These are phyloP conservation scores for Cheirogaleus major DNA, from an alignment of 2,797 vertebrate species.

Conservation along the genomic window DNA sequence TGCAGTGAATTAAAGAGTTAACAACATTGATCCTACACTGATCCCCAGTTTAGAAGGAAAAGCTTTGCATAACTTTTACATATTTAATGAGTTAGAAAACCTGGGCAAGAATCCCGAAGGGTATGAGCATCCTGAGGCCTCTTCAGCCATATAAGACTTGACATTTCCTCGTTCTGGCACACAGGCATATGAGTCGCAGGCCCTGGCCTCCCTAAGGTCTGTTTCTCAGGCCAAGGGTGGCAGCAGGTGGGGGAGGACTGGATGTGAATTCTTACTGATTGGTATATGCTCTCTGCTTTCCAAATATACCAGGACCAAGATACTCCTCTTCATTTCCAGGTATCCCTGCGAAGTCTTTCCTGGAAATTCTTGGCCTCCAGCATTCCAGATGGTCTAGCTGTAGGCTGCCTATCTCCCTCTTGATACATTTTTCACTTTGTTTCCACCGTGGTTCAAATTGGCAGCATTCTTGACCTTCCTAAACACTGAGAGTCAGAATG, in stretches of 20 bases:
- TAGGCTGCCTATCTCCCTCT: not conserved
- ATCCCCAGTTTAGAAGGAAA: not conserved
- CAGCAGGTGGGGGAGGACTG: not conserved
- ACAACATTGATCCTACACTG: not conserved
- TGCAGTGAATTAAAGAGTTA: not conserved
- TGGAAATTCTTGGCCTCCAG: not conserved
- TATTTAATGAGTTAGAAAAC: slow-evolving; percentile 1
- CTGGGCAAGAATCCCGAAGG: not conserved
- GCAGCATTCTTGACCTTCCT: not conserved
- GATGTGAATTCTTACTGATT: not conserved
- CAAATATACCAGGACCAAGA: not conserved
- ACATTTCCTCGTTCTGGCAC: not conserved
- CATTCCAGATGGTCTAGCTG: not conserved
- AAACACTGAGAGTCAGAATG: not conserved
- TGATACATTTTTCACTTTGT: not conserved
- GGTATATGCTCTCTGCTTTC: not conserved
- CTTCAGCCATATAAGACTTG: not conserved
- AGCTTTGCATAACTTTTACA: not conserved
- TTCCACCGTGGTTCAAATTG: not conserved
- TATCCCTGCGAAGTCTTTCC: not conserved
- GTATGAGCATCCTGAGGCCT: not conserved
- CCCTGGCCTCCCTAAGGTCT: not conserved
- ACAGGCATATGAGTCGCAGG: not conserved
- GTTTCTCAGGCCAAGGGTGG: not conserved
- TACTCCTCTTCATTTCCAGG: not conserved